Evolutionary conservation across 2,888 invertebrate species (phyloP), one percentile per base, ranked within the genome.

Genomic region (Drosophila incognita): DNA sequence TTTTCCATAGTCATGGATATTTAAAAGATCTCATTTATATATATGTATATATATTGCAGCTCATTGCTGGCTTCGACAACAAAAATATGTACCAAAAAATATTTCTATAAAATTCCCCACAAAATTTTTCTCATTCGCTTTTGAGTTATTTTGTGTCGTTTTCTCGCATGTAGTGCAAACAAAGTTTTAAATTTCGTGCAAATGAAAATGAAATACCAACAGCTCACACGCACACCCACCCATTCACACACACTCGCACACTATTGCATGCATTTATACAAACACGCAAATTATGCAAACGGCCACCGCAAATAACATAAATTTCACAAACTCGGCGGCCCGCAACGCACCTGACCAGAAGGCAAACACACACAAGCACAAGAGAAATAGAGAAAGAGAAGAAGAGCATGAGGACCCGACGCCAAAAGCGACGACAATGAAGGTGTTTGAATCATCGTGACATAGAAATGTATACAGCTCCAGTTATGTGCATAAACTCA

Each of bases 221-320:
- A 83, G 79, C 83, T 72, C 71, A 27, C 52, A 24, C 15, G 13
- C 46, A 58, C 40, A 59, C 36, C 24, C 33, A 59, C 11, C 46
- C 15, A 49, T 35, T 54, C 8, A 35, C 38, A 53, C 48, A 48
- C 38, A 51, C 29, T 66, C 53, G 66, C 51, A 49, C 24, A 38
- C 27, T 29, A 52, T 63, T 35, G 48, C 57, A 74, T 76, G 77
- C 82, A 82, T 81, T 78, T 75, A 75, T 79, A 81, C 88, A 87
- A 84, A 87, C 85, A 89, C 89, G 89, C 85, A 86, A 86, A 86
- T 89, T 86, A 86, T 86, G 85, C 85, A 86, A 86, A 89, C 85
- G 85, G 82, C 89, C 69, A 87, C 85, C 85, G 85, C 85, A 86
- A 86, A 86, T 86, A 86, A 89, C 85, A 86, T 86, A 86, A 86